Evolutionary conservation across 2,113 vertebrate genomes (phyloP).

Genomic region (Aplodontia rufa): DNA sequence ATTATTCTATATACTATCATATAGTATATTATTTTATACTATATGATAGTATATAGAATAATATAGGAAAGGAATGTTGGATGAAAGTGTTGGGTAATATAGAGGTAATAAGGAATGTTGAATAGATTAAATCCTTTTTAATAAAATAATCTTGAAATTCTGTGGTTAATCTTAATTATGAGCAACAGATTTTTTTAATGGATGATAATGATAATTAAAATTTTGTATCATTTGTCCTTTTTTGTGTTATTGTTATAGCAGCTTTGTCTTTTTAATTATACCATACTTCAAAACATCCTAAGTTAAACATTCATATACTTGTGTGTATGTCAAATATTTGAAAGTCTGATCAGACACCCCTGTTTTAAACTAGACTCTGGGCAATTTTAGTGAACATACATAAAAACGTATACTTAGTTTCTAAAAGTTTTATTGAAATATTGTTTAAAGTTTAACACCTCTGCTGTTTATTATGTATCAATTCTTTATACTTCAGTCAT

Average conservation of each 20-base stretch:
- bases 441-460: background rate
- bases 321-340: background rate
- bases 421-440: background rate
- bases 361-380: slow-evolving; percentile 36
- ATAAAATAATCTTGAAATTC: slow-evolving; percentile 7
- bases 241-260: background rate
- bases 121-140: background rate
- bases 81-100: background rate
- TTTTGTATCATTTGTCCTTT: background rate
- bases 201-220: background rate
- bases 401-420: background rate
- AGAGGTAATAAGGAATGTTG: background rate
- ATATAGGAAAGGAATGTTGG: background rate
- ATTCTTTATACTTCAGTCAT: background rate
- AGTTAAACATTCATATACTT: background rate
- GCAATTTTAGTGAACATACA: background rate
- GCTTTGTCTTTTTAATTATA: slow-evolving; percentile 10
- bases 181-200: background rate
- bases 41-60: too few relatives aligned
- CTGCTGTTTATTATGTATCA: background rate
- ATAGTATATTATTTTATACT: too few relatives aligned
- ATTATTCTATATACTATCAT: too few relatives aligned
- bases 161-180: background rate
- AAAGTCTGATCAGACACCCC: background rate
- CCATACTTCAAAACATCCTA: background rate